A percentile compares a stretch with the other conserved stretches of the same genome.
Conservation (phyloP, 2,888 invertebrate genomes). For the Cantharis rustica region DNA sequence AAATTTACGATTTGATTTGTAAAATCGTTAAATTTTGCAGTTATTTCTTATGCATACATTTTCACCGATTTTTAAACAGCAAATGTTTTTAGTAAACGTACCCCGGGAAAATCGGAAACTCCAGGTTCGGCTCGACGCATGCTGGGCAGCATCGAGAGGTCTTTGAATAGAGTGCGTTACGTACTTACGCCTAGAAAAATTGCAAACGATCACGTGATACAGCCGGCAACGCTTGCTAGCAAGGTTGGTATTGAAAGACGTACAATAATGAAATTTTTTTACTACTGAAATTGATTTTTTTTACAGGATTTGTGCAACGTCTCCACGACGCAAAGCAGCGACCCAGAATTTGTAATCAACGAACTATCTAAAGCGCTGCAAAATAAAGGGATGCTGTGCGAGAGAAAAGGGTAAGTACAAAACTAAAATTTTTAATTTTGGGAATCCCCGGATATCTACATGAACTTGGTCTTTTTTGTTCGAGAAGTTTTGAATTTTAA, state of each 20-base stretch:
- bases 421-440: neutral
- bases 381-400: slow-evolving; percentile 66
- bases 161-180: slow-evolving; percentile 67
- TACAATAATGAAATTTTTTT: neutral
- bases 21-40: neutral
- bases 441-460: too few relatives aligned
- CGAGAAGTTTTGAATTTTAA: too few relatives aligned
- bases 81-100: slow-evolving; percentile 20
- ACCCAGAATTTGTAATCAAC: slow-evolving; percentile 67
- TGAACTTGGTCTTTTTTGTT: too few relatives aligned
- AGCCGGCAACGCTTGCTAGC: slow-evolving; percentile 57
- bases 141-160: slow-evolving; percentile 72
- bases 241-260: slow-evolving; percentile 51
- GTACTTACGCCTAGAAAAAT: slow-evolving; percentile 68
- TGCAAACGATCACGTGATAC: slow-evolving; percentile 37
- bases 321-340: slow-evolving; percentile 68
- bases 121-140: slow-evolving; percentile 63
- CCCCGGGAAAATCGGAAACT: slow-evolving; percentile 47
- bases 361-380: slow-evolving; percentile 65
- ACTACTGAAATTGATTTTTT: slow-evolving; percentile 22
- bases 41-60: too few relatives aligned
- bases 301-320: slow-evolving; percentile 71
- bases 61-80: neutral
- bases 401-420: slow-evolving; percentile 65
- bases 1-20: neutral